phyloP scores from a whole-genome alignment of 2,113 vertebrate genomes.

The Nerophis ophidion region DNA sequence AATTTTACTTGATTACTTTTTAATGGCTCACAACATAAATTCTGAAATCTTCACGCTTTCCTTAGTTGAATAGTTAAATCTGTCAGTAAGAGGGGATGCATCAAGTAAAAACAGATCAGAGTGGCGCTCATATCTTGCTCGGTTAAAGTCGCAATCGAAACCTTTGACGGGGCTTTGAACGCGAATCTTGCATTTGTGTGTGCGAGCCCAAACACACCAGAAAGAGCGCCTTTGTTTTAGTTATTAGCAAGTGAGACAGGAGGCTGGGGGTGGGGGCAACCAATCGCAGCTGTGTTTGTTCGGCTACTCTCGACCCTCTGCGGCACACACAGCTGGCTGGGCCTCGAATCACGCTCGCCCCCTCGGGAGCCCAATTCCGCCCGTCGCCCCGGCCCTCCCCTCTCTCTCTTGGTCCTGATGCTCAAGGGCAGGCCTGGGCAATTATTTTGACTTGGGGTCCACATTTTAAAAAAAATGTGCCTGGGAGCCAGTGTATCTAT shows the following conservation, averaged over 20 bases:
- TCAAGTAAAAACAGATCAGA: conserved; percentile 9
- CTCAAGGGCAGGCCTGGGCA: too few relatives aligned
- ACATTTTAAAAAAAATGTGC: too few relatives aligned
- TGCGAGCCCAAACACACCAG: not conserved
- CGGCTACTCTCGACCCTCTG: conserved; percentile 40
- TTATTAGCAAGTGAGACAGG: conserved; percentile 40
- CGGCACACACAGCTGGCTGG: conserved; percentile 38
- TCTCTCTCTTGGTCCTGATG: not conserved
- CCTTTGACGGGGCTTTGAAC: conserved; percentile 9
- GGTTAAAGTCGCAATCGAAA: conserved; percentile 16
- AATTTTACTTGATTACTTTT: conserved; percentile 10
- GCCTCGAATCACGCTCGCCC: conserved; percentile 27
- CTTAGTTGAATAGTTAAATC: not conserved
- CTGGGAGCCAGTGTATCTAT: too few relatives aligned
- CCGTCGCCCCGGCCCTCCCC: conserved; percentile 8
- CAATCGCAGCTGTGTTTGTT: conserved; percentile 55
- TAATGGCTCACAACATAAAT: conserved; percentile 2
- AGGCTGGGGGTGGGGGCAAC: conserved; percentile 39
- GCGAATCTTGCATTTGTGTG: conserved; percentile 5
- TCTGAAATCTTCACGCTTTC: not conserved
- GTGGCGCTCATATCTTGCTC: conserved; percentile 14
- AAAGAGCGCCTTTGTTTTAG: conserved; percentile 45
- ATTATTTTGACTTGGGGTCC: too few relatives aligned
- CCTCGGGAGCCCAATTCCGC: conserved; percentile 33
- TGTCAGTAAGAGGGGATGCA: not conserved